These are phyloP conservation scores for Oxycera nigricornis DNA, from an alignment of 2,888 invertebrate genomes.

Conservation along the genomic window DNA sequence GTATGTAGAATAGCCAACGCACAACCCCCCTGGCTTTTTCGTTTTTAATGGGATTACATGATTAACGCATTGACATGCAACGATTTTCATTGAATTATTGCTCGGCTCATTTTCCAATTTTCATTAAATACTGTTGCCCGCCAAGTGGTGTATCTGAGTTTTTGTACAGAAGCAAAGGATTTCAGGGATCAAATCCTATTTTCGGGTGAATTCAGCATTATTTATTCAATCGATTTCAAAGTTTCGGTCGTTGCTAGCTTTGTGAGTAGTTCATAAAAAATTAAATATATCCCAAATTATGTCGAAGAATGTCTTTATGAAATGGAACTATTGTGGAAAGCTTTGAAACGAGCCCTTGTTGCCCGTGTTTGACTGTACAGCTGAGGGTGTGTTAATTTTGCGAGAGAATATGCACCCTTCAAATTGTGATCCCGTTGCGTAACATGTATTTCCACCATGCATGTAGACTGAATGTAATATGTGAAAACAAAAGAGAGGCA, in stretches of 20 bases:
- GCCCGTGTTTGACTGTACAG: not conserved
- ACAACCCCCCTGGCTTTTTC: slow-evolving; percentile 38
- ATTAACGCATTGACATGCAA: slow-evolving; percentile 64
- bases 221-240: too few relatives aligned
- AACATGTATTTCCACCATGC: not conserved
- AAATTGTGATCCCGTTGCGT: not conserved
- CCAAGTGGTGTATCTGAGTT: not conserved
- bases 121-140: slow-evolving; percentile 45
- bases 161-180: too few relatives aligned
- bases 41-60: slow-evolving; percentile 61
- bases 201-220: too few relatives aligned
- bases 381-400: not conserved
- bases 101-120: slow-evolving; percentile 48
- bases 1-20: not conserved
- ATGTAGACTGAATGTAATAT: not conserved
- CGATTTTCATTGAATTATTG: slow-evolving; percentile 62
- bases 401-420: slow-evolving; percentile 23
- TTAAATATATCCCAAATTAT: too few relatives aligned
- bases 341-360: too few relatives aligned
- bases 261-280: too few relatives aligned
- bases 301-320: too few relatives aligned
- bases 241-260: too few relatives aligned
- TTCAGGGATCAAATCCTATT: too few relatives aligned
- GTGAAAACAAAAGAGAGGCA: not conserved
- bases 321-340: too few relatives aligned